A percentile compares a stretch with the other conserved stretches of the same genome.
Conservation (phyloP, 2,888 invertebrate genomes). For the Drosophila engyochracea region DNA sequence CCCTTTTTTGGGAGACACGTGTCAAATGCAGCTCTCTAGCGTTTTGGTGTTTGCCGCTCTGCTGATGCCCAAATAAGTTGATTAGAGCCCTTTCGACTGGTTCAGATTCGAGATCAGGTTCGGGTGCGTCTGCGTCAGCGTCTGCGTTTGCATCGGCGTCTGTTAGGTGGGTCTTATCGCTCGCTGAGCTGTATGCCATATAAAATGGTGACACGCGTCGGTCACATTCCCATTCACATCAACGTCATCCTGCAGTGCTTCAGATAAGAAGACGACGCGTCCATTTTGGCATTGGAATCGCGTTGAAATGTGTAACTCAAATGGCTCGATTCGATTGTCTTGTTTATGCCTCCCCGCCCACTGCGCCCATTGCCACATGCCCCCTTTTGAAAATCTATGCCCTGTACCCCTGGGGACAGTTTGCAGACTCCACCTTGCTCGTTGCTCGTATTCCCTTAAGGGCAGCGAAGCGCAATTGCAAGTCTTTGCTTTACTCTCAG, state of each 20-base stretch:
- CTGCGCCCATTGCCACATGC: background rate
- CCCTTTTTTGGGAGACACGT: constrained; percentile 52
- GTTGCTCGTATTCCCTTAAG: constrained; percentile 30
- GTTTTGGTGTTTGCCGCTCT: constrained; percentile 41
- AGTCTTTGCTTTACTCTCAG: constrained; percentile 29
- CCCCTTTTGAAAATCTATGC: constrained; percentile 40
- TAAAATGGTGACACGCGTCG: constrained; percentile 83
- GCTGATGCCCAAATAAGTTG: constrained; percentile 79
- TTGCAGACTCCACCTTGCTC: constrained; percentile 53
- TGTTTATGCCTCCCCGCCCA: constrained; percentile 1
- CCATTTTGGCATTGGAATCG: constrained; percentile 31
- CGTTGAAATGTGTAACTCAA: constrained; percentile 79
- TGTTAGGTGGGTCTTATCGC: constrained; percentile 41
- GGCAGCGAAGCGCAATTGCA: constrained; percentile 23
- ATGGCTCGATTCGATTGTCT: constrained; percentile 58
- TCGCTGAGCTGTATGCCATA: constrained; percentile 62
- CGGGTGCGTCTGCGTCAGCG: background rate
- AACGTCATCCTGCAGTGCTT: constrained; percentile 44
- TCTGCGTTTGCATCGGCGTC: background rate
- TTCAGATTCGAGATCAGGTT: background rate
- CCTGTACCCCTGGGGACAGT: constrained; percentile 47
- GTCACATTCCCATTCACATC: constrained; percentile 29
- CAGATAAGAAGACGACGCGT: constrained; percentile 67
- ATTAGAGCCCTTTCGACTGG: constrained; percentile 46
- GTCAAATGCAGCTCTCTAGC: constrained; percentile 60